Base-by-base conservation (phyloP, 2,113 vertebrate genomes). In the Patagioenas fasciata region DNA sequence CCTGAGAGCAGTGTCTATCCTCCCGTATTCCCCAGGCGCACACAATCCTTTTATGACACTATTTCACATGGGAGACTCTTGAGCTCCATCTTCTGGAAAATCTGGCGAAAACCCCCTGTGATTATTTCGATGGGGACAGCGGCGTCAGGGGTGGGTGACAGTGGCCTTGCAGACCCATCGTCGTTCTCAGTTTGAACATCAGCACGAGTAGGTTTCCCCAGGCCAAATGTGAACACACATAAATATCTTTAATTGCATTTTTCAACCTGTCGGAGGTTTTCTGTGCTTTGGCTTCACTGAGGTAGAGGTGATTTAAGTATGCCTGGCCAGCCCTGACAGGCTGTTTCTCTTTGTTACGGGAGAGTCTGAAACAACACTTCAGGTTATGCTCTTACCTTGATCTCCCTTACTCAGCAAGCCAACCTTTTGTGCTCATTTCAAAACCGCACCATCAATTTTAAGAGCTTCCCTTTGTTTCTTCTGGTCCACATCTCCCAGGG, bases 11-110 rank as follows among this genome's bases (percentile, higher is more conserved):
- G 8, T 3, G 19, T 13, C 40, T 28, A 5, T 44, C 50, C 42
- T 47, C 29, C 25, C 2, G 2, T 31, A 19, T 15, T 81, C 67
- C 73, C 38, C 11, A 61, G 42, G 18, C 81, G 7, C 31, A 1
- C 24, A 2, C 19, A 24, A 47, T 0, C 16, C 19, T n/a, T 42
- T n/a, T 2, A 8, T 47, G 19, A 47, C 44, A 47, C 14, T 20
- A 0, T 47, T 40, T 75, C 69, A 34, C 84, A 31, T 83, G 85
- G 91, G 78, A 97, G 94, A 94, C 89, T 85, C 95, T 96, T 81
- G 96, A 75, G 86, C 92, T 34, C 97, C 97, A 97, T 85, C 97
- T 97, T 85, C 95, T 94, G 97, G 93, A 62, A 70, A 79, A 79
- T 10, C 23, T 44, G 58, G 34, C 2, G 1, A 73, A 69, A 71